Percentiles rank a stretch among this genome's conserved stretches.
Conservation (phyloP, 1,140 invertebrate species). For the Drosophila nannoptera region DNA sequence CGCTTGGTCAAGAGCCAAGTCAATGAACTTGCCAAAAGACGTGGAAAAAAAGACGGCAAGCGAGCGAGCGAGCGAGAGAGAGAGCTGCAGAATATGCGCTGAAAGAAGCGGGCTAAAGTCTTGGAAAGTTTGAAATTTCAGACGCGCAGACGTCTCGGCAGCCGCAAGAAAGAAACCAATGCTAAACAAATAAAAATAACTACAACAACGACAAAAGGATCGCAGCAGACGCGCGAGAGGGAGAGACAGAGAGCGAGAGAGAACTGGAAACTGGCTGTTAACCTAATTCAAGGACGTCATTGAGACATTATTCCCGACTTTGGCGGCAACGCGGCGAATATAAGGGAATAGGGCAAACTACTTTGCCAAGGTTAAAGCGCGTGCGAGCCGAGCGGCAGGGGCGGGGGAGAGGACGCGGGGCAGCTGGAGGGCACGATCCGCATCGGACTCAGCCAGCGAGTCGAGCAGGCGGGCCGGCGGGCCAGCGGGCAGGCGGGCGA, state of each 20-base stretch:
- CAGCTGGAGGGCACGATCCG: constrained; percentile 17
- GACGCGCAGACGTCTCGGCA: constrained; percentile 64
- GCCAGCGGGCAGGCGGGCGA: constrained; percentile 34
- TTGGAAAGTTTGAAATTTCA: constrained; percentile 73
- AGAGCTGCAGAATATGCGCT: constrained; percentile 9
- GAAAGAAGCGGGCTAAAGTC: constrained; percentile 16
- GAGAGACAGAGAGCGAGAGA: constrained; percentile 22
- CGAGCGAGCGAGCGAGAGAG: constrained; percentile 3
- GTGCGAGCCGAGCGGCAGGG: not conserved
- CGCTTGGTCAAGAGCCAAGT: constrained; percentile 45
- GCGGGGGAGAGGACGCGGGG: not conserved
- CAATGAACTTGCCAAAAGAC: constrained; percentile 61
- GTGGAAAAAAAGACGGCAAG: constrained; percentile 1
- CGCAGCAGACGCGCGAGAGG: constrained; percentile 9
- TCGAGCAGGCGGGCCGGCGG: no score
- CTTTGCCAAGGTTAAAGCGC: constrained; percentile 72
- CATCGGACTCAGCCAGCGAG: constrained; percentile 15
- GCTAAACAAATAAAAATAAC: constrained; percentile 52
- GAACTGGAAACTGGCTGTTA: constrained; percentile 65
- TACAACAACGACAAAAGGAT: constrained; percentile 42
- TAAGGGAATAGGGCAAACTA: constrained; percentile 79
- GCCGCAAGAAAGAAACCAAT: constrained; percentile 20
- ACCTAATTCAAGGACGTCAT: constrained; percentile 79
- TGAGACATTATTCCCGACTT: constrained; percentile 71
- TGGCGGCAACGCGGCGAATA: constrained; percentile 44